Evolutionary conservation across 2,888 invertebrate genomes (phyloP), one percentile per base, ranked within the genome.

Genomic region (Colostygia pectinataria): DNA sequence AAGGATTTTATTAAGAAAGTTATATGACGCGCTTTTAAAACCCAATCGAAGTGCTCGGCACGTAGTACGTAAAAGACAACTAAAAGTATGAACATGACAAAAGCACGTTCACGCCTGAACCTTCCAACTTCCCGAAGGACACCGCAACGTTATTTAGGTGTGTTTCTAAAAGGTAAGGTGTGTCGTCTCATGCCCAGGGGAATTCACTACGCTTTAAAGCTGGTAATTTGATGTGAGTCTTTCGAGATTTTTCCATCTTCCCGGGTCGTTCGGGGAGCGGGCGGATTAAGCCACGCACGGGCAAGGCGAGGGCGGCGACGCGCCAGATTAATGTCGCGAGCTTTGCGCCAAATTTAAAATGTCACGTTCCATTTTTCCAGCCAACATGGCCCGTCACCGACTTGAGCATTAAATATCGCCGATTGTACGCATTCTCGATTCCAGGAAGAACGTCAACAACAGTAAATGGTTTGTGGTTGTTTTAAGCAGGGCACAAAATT

Each of bases 141-240:
- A 77, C 70, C 67, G 74, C 72, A 73, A 71, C 75, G 77, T 83
- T 84, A 87, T 88, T 84, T 81, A 82, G 84, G 83, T 79, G 77
- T 77, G 75, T 71, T 74, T 71, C 77, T 86, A 83, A 86, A 89
- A 87, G 87, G 86, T 77, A 84, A 88, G 88, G 83, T 86, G 84
- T 87, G 83, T 85, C 79, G 83, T 77, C 74, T 71, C 62, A 57
- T 57, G 74, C 83, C 77, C 81, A 66, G 61, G 84, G 83, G 87
- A 84, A 83, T 87, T 81, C 77, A 76, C 79, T 79, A 77, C 80
- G 80, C 82, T 88, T 88, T 87, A 89, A 87, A 86, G 80, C 84
- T 79, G 85, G 88, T 88, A 89, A 89, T 88, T 88, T 88, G 86
- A 87, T 85, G 86, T 76, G 86, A 87, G 85, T 80, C 82, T 86